Percentiles rank a stretch among this genome's conserved stretches.
These are phyloP conservation scores for Psittacula cyanocephala DNA, from an alignment of 2,113 vertebrate genomes.

Conservation along the genomic window DNA sequence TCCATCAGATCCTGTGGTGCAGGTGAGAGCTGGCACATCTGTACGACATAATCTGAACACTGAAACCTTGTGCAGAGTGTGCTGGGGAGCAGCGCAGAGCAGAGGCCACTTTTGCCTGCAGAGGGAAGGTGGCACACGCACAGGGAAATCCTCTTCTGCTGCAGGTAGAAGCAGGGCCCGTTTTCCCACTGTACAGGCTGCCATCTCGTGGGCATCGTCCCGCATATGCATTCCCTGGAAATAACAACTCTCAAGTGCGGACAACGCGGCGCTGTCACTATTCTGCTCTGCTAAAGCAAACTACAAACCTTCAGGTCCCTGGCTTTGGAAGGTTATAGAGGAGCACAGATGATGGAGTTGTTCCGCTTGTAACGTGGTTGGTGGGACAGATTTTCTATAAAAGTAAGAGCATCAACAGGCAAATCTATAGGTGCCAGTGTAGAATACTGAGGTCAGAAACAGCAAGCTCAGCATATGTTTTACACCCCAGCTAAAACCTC, in stretches of 20 bases:
- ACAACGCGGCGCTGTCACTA: fast-evolving
- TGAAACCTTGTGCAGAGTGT: neutral
- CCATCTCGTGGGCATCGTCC: conserved; percentile 33
- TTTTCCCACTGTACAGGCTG: neutral
- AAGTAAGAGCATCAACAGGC: neutral
- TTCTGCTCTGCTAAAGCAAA: neutral
- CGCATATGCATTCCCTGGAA: neutral
- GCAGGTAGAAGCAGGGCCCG: neutral
- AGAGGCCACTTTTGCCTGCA: neutral
- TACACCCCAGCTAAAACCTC: neutral
- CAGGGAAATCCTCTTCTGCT: neutral
- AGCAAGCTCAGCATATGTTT: neutral
- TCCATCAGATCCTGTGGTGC: fast-evolving
- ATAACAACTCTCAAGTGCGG: fast-evolving
- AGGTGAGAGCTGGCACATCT: neutral
- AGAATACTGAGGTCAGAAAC: neutral
- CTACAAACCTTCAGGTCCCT: neutral
- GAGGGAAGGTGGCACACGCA: neutral
- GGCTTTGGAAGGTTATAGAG: neutral
- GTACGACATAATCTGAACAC: fast-evolving
- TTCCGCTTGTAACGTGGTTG: neutral
- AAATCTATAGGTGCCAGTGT: neutral
- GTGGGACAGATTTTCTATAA: neutral
- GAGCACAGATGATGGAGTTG: neutral
- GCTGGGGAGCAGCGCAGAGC: neutral